Evolutionary conservation across 2,797 vertebrate species (phyloP).

Genomic region (Garrulus glandarius): DNA sequence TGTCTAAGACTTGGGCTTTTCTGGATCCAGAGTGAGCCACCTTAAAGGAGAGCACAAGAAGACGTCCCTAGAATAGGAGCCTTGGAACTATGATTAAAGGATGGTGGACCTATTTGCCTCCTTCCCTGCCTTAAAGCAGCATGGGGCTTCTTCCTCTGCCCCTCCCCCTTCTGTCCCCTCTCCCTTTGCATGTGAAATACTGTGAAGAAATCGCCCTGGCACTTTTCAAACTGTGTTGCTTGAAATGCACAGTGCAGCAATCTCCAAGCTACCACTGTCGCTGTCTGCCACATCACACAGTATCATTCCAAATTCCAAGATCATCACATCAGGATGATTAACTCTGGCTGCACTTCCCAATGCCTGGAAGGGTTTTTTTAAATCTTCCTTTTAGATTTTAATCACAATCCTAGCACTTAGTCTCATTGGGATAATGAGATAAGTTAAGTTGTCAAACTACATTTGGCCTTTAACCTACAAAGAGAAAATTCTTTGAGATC

Average conservation of each 20-base stretch:
- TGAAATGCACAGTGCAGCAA: constrained; percentile 77
- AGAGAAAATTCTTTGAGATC: constrained; percentile 68
- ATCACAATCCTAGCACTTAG: constrained; percentile 76
- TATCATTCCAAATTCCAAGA: constrained; percentile 76
- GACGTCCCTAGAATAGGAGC: constrained; percentile 78
- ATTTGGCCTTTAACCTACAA: constrained; percentile 69
- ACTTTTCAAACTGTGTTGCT: constrained; percentile 87
- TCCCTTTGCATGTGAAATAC: constrained; percentile 91
- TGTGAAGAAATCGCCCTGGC: constrained; percentile 96
- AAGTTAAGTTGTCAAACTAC: constrained; percentile 71
- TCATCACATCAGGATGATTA: constrained; percentile 77
- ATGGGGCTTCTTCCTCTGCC: constrained; percentile 82
- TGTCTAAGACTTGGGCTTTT: constrained; percentile 83
- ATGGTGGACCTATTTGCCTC: constrained; percentile 85
- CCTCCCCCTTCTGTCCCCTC: constrained; percentile 74
- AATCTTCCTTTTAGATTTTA: constrained; percentile 75
- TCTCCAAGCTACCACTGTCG: constrained; percentile 70
- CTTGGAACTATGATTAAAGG: constrained; percentile 79
- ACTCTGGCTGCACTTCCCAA: constrained; percentile 84
- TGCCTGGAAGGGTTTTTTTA: constrained; percentile 64
- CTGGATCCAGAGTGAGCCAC: constrained; percentile 77
- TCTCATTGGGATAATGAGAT: constrained; percentile 74
- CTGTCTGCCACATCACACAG: constrained; percentile 78
- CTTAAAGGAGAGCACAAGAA: constrained; percentile 82
- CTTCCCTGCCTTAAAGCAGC: constrained; percentile 98